Evolutionary conservation across 2,113 vertebrate species (phyloP), one percentile per base, ranked within the genome.

Genomic region (Psephotus haematonotus): DNA sequence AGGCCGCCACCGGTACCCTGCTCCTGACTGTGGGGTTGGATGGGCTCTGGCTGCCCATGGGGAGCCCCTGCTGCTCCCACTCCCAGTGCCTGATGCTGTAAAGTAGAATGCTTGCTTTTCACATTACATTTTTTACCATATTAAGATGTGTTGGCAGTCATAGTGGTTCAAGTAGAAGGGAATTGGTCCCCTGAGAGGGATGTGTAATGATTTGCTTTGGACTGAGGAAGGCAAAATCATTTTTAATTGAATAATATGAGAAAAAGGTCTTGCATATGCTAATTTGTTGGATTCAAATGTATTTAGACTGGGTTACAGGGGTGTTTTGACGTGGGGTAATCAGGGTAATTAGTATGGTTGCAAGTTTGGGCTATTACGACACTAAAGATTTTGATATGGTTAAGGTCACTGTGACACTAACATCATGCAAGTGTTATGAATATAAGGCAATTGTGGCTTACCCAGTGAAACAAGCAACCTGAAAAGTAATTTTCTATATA

Each of bases 171-270:
- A 95, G 37, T 39, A 89, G 52, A 92, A 95, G 92, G 57, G 70
- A 95, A 91, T 44, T 91, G 52, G 47, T 92, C 94, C 86, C 86
- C 35, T 1, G 77, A 85, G 96, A 93, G 11, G 1, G 24, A 86
- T 89, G 41, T 82, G 93, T 89, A 93, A 95, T 79, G 57, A 91
- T 93, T 97, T 95, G 74, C 52, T 95, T 97, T 93, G 94, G 91
- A 92, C 52, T 0, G 6, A 92, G 37, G 74, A 95, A 89, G 15
- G 19, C 8, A 43, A 95, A 93, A 62, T 95, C 11, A 82, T 84
- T 91, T 95, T 95, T 92, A 95, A 95, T 93, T 91, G 47, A 92
- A 92, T 95, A 95, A 89, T 84, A 93, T 5, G 17, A 91, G 35
- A 39, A 89, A 86, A 92, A 91, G 89, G 43, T 15, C 69, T 91